Evolutionary conservation across 2,797 vertebrate species (phyloP).

Genomic region (Premnoplex brunnescens): DNA sequence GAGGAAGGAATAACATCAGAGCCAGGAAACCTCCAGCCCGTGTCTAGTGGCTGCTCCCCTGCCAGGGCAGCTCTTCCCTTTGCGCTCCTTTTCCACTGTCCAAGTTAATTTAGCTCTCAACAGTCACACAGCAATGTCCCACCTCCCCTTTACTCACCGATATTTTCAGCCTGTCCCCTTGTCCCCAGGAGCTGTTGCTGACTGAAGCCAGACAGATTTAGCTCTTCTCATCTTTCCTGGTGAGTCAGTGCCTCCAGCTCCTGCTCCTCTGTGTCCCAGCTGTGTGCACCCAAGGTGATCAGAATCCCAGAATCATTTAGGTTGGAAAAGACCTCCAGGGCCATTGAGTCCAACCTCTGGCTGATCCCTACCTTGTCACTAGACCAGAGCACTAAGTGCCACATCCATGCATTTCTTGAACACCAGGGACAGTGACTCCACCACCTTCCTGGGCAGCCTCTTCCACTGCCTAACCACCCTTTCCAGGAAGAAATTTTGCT

Average conservation of each 20-base stretch:
- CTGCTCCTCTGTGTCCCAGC: not conserved
- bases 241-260: not conserved
- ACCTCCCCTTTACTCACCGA: not conserved
- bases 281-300: not conserved
- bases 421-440: not conserved
- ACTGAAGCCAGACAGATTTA: not conserved
- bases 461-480: not conserved
- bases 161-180: not conserved
- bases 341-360: not conserved
- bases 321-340: not conserved
- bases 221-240: slow-evolving; percentile 39
- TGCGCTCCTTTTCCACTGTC: not conserved
- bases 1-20: not conserved
- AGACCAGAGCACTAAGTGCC: not conserved
- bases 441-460: not conserved
- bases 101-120: not conserved
- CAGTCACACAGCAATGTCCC: not conserved
- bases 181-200: not conserved
- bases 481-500: not conserved
- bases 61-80: not conserved
- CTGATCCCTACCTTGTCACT: not conserved
- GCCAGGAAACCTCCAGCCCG: not conserved
- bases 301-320: not conserved
- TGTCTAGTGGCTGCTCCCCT: not conserved
- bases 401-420: not conserved